Conservation (phyloP, 2,113 vertebrate species). For the Gasterosteus nipponicus region DNA sequence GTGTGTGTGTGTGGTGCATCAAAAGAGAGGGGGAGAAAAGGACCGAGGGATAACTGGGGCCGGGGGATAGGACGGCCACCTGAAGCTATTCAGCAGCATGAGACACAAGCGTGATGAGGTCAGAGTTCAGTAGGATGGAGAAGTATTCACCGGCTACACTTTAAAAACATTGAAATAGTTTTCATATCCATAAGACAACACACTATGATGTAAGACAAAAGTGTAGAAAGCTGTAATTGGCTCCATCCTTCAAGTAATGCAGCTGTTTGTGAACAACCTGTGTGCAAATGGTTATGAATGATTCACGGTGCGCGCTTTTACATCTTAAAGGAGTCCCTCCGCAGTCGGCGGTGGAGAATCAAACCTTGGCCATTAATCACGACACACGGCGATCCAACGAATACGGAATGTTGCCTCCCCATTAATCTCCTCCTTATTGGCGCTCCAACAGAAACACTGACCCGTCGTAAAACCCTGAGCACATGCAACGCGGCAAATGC, state of each 20-base stretch:
- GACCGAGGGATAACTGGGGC: neutral
- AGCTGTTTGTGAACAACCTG: conserved; percentile 7
- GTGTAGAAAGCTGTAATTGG: neutral
- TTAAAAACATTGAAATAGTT: neutral
- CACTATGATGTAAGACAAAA: neutral
- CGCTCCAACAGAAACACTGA: neutral
- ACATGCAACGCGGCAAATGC: neutral
- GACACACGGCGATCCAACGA: neutral
- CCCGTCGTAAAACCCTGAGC: neutral
- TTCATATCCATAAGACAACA: neutral
- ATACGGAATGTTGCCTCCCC: neutral
- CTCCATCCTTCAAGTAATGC: conserved; percentile 6
- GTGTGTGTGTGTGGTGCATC: neutral
- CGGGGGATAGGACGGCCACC: conserved; percentile 34
- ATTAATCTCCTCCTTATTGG: neutral
- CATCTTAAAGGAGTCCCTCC: conserved; percentile 25
- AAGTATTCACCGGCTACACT: neutral
- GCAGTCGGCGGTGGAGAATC: conserved; percentile 6
- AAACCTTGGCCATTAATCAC: conserved; percentile 39
- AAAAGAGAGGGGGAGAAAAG: conserved; percentile 3
- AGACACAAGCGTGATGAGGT: conserved; percentile 27
- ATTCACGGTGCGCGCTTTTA: conserved; percentile 15
- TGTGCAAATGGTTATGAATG: conserved; percentile 13
- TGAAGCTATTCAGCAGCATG: conserved; percentile 37
- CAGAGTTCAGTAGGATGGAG: conserved; percentile 14